Evolutionary conservation across 2,113 vertebrate genomes (phyloP).

Genomic region (Pterocles orientalis): DNA sequence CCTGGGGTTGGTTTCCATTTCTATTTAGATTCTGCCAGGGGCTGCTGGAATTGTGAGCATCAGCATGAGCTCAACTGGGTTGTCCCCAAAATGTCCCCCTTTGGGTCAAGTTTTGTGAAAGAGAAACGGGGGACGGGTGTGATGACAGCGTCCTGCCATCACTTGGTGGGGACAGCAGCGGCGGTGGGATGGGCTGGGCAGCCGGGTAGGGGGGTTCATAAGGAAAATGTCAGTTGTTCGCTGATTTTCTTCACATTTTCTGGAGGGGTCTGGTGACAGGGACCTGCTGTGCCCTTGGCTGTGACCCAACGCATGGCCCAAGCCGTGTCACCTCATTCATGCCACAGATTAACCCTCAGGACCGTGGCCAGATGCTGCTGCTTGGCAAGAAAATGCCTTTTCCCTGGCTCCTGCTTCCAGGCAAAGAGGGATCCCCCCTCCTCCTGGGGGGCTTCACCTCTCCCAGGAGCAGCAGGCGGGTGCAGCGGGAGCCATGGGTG

Average conservation of each 20-base stretch:
- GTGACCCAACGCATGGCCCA: rapidly evolving
- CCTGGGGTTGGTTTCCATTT: background rate
- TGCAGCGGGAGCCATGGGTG: rapidly evolving
- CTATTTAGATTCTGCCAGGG: background rate
- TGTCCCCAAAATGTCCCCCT: background rate
- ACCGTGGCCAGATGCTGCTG: background rate
- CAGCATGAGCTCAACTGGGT: background rate
- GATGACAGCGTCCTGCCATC: background rate
- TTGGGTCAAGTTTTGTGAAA: background rate
- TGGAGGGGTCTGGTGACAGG: background rate
- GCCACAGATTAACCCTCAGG: background rate
- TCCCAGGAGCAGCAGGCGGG: background rate
- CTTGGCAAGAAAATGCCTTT: background rate
- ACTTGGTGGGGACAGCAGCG: rapidly evolving
- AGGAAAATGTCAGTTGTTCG: background rate
- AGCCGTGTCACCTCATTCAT: background rate
- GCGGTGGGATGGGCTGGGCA: background rate
- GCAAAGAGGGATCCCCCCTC: background rate
- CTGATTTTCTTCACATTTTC: background rate
- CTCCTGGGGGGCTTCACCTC: background rate
- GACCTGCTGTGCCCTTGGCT: background rate
- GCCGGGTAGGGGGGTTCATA: background rate
- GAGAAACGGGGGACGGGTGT: background rate
- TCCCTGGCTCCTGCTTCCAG: background rate
- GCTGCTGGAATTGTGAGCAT: background rate